phyloP scores from a whole-genome alignment of 2,888 invertebrate genomes.

The Erebia ligea region DNA sequence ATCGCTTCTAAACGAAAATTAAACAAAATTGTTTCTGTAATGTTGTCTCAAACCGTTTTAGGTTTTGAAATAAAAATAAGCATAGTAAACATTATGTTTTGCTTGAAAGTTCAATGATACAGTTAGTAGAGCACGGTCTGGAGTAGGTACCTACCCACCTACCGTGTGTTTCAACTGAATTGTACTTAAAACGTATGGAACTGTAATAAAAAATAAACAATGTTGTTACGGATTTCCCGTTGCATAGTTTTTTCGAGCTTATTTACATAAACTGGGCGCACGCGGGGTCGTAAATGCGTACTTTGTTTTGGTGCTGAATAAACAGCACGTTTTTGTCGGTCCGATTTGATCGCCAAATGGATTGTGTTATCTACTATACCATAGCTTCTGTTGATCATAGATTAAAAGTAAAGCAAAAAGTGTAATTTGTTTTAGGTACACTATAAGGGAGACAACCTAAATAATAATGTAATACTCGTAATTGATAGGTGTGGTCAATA shows the following conservation, averaged over 20 bases:
- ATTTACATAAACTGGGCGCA: conserved; percentile 71
- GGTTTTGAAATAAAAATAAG: conserved; percentile 26
- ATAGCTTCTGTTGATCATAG: too few species aligned
- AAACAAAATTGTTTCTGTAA: conserved; percentile 11
- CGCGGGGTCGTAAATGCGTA: conserved; percentile 55
- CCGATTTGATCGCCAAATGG: conserved; percentile 57
- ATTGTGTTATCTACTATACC: conserved; percentile 43
- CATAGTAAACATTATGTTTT: conserved; percentile 19
- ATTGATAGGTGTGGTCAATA: too few species aligned
- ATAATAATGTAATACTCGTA: too few species aligned
- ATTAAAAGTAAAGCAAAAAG: too few species aligned
- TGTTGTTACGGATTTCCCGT: conserved; percentile 61
- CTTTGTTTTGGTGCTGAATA: conserved; percentile 63
- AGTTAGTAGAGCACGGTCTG: conserved; percentile 26
- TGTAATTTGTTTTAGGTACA: too few species aligned
- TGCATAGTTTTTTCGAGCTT: conserved; percentile 65
- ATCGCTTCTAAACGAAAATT: neutral
- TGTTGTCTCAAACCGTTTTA: neutral
- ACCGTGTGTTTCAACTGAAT: conserved; percentile 32
- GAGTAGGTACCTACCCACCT: neutral
- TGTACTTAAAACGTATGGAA: conserved; percentile 55
- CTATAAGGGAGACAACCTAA: too few species aligned
- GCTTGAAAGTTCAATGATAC: conserved; percentile 28
- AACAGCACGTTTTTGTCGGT: conserved; percentile 56
- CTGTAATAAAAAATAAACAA: conserved; percentile 65